phyloP scores from a whole-genome alignment of 2,888 invertebrate genomes.

The Pantelozetes paolii region DNA sequence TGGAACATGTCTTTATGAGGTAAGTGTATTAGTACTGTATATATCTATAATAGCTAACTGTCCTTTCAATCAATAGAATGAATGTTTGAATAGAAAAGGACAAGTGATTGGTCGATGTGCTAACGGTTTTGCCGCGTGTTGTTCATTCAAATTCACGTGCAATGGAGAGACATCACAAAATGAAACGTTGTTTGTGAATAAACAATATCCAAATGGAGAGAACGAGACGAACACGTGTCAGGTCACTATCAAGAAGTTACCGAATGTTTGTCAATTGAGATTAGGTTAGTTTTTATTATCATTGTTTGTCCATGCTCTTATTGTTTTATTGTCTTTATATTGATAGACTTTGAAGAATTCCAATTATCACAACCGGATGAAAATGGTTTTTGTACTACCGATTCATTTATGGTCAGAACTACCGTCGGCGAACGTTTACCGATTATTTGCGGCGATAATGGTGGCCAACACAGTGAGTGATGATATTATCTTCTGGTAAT shows the following conservation, averaged over 20 bases:
- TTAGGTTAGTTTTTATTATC: conserved; percentile 44
- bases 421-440: conserved; percentile 56
- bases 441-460: conserved; percentile 73
- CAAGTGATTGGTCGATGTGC: conserved; percentile 71
- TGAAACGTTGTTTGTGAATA: conserved; percentile 79
- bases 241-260: conserved; percentile 71
- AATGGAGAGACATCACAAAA: conserved; percentile 73
- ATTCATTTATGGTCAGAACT: conserved; percentile 65
- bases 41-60: neutral
- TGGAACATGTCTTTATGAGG: conserved; percentile 59
- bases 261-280: conserved; percentile 76
- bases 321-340: too few relatives aligned
- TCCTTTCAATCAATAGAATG: conserved; percentile 51
- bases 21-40: neutral
- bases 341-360: conserved; percentile 74
- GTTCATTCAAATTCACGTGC: conserved; percentile 63
- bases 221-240: conserved; percentile 80
- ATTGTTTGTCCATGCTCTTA: conserved; percentile 57
- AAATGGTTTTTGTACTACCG: conserved; percentile 68
- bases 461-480: conserved; percentile 73
- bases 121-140: conserved; percentile 71
- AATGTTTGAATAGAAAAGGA: conserved; percentile 69
- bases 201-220: conserved; percentile 70
- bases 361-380: conserved; percentile 49
- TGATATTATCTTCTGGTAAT: too few relatives aligned